These are phyloP conservation scores for Arctopsyche grandis DNA, from an alignment of 1,140 invertebrate species.

Conservation along the genomic window DNA sequence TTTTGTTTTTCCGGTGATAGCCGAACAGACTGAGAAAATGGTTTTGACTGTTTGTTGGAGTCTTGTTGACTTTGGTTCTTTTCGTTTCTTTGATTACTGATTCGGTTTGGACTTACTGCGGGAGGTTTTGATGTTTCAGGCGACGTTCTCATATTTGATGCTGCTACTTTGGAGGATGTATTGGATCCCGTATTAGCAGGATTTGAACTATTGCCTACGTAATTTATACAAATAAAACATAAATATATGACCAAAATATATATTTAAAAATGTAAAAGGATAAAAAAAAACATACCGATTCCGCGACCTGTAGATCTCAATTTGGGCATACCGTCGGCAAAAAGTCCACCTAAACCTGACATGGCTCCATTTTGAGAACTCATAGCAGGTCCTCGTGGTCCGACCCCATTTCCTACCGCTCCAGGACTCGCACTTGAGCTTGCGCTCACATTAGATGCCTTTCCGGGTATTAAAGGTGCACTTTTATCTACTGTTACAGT, in stretches of 20 bases:
- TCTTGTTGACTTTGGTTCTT: conserved; percentile 6
- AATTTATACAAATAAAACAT: not conserved
- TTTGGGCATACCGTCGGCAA: conserved; percentile 89
- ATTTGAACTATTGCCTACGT: not conserved
- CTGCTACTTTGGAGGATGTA: not conserved
- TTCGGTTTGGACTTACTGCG: not conserved
- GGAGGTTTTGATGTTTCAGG: not conserved
- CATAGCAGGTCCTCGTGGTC: conserved; percentile 61
- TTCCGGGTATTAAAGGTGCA: conserved; percentile 78
- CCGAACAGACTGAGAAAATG: not conserved
- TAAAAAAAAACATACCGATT: conserved; percentile 56
- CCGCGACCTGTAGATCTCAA: conserved; percentile 78
- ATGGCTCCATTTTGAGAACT: conserved; percentile 64
- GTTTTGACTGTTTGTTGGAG: not conserved
- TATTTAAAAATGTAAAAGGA: not conserved
- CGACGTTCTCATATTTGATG: not conserved
- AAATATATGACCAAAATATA: not conserved
- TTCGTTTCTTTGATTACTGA: not conserved
- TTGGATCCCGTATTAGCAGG: not conserved
- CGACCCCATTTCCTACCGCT: conserved; percentile 58
- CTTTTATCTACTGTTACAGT: conserved; percentile 90
- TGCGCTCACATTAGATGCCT: conserved; percentile 57
- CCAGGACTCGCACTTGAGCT: conserved; percentile 52
- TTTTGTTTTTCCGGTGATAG: conserved; percentile 46
- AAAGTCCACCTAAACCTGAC: conserved; percentile 78